A percentile compares a stretch with the other conserved stretches of the same genome.
These are phyloP conservation scores for Ceratotherium simum DNA, from an alignment of 2,113 vertebrate species.

Conservation along the genomic window DNA sequence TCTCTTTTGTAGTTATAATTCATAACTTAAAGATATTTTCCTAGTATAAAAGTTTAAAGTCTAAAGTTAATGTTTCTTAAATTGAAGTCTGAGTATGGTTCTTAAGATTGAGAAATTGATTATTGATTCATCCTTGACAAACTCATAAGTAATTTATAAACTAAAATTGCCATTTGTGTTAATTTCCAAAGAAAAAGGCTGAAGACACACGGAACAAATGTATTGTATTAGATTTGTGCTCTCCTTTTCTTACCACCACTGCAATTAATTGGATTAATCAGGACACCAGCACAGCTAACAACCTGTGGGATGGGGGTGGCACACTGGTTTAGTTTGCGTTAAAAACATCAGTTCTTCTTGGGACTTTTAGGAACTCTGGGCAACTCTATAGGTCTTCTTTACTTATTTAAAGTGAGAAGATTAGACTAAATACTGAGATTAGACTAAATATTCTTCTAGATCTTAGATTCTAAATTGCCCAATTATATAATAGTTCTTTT, in stretches of 20 bases:
- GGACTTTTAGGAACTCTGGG: not conserved
- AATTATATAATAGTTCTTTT: not conserved
- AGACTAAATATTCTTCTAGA: not conserved
- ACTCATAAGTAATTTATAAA: not conserved
- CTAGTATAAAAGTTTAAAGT: not conserved
- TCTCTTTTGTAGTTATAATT: slow-evolving; percentile 7
- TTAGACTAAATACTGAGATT: not conserved
- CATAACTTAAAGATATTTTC: not conserved
- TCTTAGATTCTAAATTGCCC: not conserved
- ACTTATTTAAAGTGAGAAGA: not conserved
- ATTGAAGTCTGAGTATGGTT: not conserved
- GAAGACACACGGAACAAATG: not conserved
- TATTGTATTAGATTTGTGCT: not conserved
- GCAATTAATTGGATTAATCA: not conserved
- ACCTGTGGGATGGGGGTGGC: not conserved
- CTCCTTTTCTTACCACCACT: not conserved
- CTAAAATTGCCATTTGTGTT: not conserved
- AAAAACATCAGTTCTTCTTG: not conserved
- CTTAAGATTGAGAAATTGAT: not conserved
- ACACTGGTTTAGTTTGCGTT: not conserved
- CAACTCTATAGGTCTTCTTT: not conserved
- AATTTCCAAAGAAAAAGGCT: not conserved
- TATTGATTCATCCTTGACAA: slow-evolving; percentile 1
- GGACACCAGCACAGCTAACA: not conserved
- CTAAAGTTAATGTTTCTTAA: not conserved